phyloP scores from a whole-genome alignment of 2,888 invertebrate species.

The Conistra vaccinii region DNA sequence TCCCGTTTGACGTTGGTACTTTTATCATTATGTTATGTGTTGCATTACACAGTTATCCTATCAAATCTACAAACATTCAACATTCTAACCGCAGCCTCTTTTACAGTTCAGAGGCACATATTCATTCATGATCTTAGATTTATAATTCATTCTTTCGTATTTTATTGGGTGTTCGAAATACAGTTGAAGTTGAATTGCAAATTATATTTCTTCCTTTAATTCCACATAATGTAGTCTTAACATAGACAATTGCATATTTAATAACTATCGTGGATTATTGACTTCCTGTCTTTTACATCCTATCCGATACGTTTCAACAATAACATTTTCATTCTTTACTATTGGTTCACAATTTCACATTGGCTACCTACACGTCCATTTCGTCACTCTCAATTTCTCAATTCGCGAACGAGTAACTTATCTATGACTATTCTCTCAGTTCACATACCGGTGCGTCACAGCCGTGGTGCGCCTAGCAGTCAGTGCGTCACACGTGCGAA shows the following conservation, averaged over 20 bases:
- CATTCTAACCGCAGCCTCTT: constrained; percentile 42
- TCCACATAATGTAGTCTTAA: constrained; percentile 67
- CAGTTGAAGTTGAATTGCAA: constrained; percentile 54
- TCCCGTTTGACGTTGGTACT: constrained; percentile 70
- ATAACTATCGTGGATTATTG: constrained; percentile 77
- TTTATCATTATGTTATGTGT: constrained; percentile 50
- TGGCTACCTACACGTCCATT: constrained; percentile 83
- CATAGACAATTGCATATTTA: constrained; percentile 68
- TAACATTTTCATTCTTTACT: constrained; percentile 85
- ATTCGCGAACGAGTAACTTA: constrained; percentile 74
- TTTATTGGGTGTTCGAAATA: constrained; percentile 56
- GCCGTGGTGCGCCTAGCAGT: constrained; percentile 57
- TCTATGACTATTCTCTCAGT: constrained; percentile 76
- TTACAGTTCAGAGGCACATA: constrained; percentile 45
- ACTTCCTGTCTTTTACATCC: constrained; percentile 81
- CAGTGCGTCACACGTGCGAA: constrained; percentile 69
- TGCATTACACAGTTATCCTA: constrained; percentile 51
- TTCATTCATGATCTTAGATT: constrained; percentile 37
- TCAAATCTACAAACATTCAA: constrained; percentile 61
- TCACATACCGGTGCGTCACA: constrained; percentile 75
- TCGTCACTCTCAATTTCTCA: constrained; percentile 74
- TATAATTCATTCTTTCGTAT: constrained; percentile 46
- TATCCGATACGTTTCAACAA: constrained; percentile 85
- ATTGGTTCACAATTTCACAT: constrained; percentile 86
- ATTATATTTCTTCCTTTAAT: constrained; percentile 80